A percentile compares a stretch with the other conserved stretches of the same genome.
These are phyloP conservation scores for Himalopsyche tibetana DNA, from an alignment of 2,888 invertebrate genomes.

Conservation along the genomic window DNA sequence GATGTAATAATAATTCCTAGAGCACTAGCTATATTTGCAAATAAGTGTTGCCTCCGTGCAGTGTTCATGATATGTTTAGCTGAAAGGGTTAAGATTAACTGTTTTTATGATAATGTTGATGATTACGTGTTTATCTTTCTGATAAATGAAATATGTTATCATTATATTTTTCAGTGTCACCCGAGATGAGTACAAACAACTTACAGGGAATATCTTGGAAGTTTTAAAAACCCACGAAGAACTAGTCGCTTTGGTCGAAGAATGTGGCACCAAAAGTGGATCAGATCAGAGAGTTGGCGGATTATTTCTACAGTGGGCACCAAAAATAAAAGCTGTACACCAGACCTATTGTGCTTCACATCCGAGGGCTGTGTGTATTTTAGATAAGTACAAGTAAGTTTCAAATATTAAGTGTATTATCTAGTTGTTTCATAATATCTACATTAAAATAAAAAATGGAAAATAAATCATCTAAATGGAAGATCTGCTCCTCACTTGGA, in stretches of 20 bases:
- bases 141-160: not conserved
- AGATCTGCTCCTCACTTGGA: no score
- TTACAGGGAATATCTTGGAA: slow-evolving; percentile 93
- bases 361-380: slow-evolving; percentile 94
- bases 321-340: slow-evolving; percentile 89
- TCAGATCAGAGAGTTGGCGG: slow-evolving; percentile 93
- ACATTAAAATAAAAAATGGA: no score
- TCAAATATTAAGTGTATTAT: slow-evolving; percentile 14
- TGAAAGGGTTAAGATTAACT: no score
- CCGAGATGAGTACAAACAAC: slow-evolving; percentile 89
- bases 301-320: slow-evolving; percentile 90
- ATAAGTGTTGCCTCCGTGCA: no score
- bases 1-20: no score
- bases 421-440: no score
- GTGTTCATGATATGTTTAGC: no score
- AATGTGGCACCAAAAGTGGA: slow-evolving; percentile 83
- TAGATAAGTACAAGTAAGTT: slow-evolving; percentile 93
- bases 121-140: not conserved
- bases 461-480: no score
- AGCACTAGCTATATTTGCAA: no score
- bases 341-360: slow-evolving; percentile 94
- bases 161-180: slow-evolving; percentile 81
- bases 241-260: slow-evolving; percentile 87
- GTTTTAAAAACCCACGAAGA: slow-evolving; percentile 90
- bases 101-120: slow-evolving; percentile 4